Percentiles rank a stretch among this genome's conserved stretches.
Conservation (phyloP, 2,797 vertebrate species). For the Tadarida brasiliensis region DNA sequence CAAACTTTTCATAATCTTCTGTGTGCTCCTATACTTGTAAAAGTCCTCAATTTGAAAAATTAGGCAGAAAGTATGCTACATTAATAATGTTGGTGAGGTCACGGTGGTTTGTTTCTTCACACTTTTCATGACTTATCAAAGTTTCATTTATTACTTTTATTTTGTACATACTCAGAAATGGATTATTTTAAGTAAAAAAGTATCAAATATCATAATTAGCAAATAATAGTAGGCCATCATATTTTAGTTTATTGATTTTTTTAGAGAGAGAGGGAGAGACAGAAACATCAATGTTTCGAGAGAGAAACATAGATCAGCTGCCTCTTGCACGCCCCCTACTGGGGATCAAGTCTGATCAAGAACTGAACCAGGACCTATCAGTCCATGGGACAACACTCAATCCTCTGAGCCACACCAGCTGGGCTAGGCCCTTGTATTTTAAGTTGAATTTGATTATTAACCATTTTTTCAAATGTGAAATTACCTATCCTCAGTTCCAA, state of each 20-base stretch:
- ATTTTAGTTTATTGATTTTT: too few species aligned
- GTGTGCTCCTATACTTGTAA: not conserved
- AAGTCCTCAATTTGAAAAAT: conserved; percentile 23
- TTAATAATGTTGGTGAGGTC: not conserved
- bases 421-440: not conserved
- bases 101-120: not conserved
- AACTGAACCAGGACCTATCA: too few species aligned
- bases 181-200: conserved; percentile 27
- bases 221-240: not conserved
- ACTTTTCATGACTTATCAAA: not conserved
- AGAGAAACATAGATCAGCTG: too few species aligned
- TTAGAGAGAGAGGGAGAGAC: too few species aligned
- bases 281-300: too few species aligned
- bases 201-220: not conserved
- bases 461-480: not conserved
- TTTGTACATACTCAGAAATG: not conserved
- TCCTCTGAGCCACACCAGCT: too few species aligned
- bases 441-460: conserved; percentile 39
- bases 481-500: not conserved
- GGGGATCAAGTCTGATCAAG: too few species aligned
- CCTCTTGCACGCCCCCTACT: too few species aligned
- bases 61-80: not conserved
- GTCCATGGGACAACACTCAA: too few species aligned
- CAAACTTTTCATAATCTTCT: not conserved
- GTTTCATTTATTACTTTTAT: conserved; percentile 8